A percentile compares a stretch with the other conserved stretches of the same genome.
Conservation (phyloP, 2,888 invertebrate species). For the Tridacna crocea region DNA sequence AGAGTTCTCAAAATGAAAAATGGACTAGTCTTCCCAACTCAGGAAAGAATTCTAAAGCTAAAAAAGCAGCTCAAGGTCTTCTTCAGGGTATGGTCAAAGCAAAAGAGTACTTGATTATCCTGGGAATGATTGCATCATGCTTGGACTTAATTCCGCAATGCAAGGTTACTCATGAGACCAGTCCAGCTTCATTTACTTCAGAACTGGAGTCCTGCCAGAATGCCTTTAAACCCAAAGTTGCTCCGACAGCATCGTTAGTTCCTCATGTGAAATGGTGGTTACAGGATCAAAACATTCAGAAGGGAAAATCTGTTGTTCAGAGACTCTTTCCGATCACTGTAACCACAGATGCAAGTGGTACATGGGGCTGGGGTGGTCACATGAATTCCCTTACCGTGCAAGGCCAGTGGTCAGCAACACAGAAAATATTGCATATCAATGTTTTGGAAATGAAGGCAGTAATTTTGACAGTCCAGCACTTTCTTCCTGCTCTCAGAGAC, state of each 20-base stretch:
- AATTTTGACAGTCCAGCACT: slow-evolving; percentile 17
- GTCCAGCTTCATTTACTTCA: no score
- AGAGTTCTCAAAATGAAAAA: no score
- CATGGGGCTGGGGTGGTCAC: slow-evolving; percentile 46
- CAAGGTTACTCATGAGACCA: slow-evolving; percentile 39
- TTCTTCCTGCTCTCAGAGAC: slow-evolving; percentile 20
- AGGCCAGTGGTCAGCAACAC: slow-evolving; percentile 32
- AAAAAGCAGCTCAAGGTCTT: slow-evolving; percentile 15
- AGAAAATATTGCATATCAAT: slow-evolving; percentile 43
- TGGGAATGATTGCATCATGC: no score
- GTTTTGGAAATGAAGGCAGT: slow-evolving; percentile 41
- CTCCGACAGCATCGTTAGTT: slow-evolving; percentile 22
- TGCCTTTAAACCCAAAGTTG: slow-evolving; percentile 13
- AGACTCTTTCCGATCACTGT: neutral
- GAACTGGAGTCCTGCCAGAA: slow-evolving; percentile 29
- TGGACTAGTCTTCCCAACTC: no score
- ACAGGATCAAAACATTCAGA: slow-evolving; percentile 28
- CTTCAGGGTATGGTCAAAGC: no score
- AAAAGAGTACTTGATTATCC: slow-evolving; percentile 30
- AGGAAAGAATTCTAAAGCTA: no score
- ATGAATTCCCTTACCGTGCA: slow-evolving; percentile 34
- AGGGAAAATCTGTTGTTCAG: slow-evolving; percentile 22
- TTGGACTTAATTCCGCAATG: no score
- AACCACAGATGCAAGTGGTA: slow-evolving; percentile 38
- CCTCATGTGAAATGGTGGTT: slow-evolving; percentile 35